Conservation (phyloP, 2,888 invertebrate genomes). For the Lasioglossum calceatum region DNA sequence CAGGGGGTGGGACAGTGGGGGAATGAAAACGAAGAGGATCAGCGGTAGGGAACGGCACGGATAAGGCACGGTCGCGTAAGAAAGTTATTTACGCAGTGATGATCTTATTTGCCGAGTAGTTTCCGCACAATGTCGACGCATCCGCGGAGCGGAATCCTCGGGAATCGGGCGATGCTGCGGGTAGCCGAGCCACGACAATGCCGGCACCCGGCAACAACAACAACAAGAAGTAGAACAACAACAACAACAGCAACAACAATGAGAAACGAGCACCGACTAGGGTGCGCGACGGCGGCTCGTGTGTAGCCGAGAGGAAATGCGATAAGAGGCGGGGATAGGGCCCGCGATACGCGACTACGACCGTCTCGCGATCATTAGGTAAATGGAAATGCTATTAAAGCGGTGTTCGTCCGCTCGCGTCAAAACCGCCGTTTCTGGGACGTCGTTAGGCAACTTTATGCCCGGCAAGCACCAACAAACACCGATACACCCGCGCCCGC, state of each 20-base stretch:
- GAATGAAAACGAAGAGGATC: conserved; percentile 6
- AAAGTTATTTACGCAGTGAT: conserved; percentile 82
- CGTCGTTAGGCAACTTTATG: conserved; percentile 49
- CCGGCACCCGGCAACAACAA: conserved; percentile 27
- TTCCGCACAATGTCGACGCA: conserved; percentile 72
- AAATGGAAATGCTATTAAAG: conserved; percentile 79
- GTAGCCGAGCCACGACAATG: conserved; percentile 51
- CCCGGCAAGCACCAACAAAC: background rate
- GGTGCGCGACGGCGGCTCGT: conserved; percentile 63
- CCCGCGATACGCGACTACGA: conserved; percentile 68
- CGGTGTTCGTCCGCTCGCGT: conserved; percentile 67
- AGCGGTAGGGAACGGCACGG: conserved; percentile 14
- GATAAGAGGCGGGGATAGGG: conserved; percentile 78
- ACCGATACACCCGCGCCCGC: background rate
- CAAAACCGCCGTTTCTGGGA: conserved; percentile 62
- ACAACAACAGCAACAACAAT: conserved; percentile 63
- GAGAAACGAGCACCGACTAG: conserved; percentile 59
- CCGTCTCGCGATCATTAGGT: conserved; percentile 80
- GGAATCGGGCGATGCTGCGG: conserved; percentile 43
- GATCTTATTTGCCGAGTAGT: conserved; percentile 82
- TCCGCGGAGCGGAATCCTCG: conserved; percentile 51
- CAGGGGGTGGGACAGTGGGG: background rate
- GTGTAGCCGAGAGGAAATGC: conserved; percentile 83
- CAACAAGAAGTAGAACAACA: conserved; percentile 10
- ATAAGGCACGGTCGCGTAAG: conserved; percentile 69